Conservation (phyloP, 2,797 vertebrate genomes). For the Ptychadena robeensis region DNA sequence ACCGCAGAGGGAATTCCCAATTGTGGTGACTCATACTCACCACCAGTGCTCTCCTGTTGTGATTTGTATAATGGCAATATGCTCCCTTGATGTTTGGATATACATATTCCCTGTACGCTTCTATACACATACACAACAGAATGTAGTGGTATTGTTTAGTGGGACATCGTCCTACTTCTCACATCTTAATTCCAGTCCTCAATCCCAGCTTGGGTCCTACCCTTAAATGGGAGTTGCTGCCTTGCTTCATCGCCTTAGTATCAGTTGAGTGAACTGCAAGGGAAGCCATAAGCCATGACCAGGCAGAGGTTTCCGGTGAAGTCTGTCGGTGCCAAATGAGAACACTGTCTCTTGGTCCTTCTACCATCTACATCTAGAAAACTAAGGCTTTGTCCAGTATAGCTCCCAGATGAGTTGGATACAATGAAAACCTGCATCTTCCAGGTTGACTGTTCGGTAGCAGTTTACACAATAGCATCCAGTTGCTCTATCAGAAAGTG, state of each 20-base stretch:
- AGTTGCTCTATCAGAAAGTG: slow-evolving; percentile 84
- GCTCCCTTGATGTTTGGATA: background rate
- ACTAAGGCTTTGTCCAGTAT: slow-evolving; percentile 50
- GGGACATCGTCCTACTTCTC: slow-evolving; percentile 21
- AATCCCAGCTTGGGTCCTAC: slow-evolving; percentile 49
- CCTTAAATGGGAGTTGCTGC: slow-evolving; percentile 15
- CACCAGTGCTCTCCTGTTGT: too few relatives aligned
- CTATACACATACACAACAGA: slow-evolving; percentile 43
- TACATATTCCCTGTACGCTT: slow-evolving; percentile 3
- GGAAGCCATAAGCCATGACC: slow-evolving; percentile 15
- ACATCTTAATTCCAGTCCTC: slow-evolving; percentile 53
- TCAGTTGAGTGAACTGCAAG: slow-evolving; percentile 16
- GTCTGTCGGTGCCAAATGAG: slow-evolving; percentile 9
- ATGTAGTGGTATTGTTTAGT: slow-evolving; percentile 48
- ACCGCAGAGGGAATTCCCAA: too few relatives aligned
- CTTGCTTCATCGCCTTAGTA: slow-evolving; percentile 21
- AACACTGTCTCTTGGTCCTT: slow-evolving; percentile 60
- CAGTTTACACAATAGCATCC: slow-evolving; percentile 65
- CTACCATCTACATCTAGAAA: slow-evolving; percentile 59
- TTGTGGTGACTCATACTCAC: too few relatives aligned
- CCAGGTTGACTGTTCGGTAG: background rate
- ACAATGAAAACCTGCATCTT: slow-evolving; percentile 9
- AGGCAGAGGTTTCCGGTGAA: slow-evolving; percentile 30
- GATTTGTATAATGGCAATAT: slow-evolving; percentile 35
- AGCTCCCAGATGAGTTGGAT: slow-evolving; percentile 54